phyloP scores from a whole-genome alignment of 1,140 invertebrate species.

The Drosophila suzukii region DNA sequence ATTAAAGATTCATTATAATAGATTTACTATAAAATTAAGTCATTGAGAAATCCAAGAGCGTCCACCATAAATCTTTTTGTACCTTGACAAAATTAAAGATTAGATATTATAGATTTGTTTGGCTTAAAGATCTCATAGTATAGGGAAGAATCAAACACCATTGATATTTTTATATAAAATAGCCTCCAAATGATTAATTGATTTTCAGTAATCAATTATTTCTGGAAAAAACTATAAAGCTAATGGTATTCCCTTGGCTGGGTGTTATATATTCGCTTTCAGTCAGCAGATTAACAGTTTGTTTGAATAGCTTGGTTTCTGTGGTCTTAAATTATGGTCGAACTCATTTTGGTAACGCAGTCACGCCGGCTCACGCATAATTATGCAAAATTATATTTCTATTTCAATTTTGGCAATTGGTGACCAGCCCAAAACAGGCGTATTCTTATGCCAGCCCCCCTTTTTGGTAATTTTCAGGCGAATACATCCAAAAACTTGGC shows the following conservation, averaged over 20 bases:
- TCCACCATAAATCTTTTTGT: too few species aligned
- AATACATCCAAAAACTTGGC: not conserved
- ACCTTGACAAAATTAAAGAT: too few species aligned
- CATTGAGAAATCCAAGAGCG: too few species aligned
- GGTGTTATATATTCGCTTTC: not conserved
- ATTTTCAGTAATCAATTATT: not conserved
- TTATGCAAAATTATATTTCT: conserved; percentile 65
- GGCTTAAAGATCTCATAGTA: too few species aligned
- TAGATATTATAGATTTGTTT: not conserved
- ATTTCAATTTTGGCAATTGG: conserved; percentile 33
- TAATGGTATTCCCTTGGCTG: conserved; percentile 25
- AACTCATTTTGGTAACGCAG: conserved; percentile 39
- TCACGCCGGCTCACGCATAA: conserved; percentile 58
- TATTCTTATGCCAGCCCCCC: conserved; percentile 47
- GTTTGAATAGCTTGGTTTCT: conserved; percentile 20
- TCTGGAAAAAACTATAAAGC: not conserved
- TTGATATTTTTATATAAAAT: not conserved
- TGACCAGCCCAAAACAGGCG: conserved; percentile 15
- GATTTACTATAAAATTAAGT: too few species aligned
- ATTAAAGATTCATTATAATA: too few species aligned
- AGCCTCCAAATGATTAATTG: not conserved
- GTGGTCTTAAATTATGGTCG: conserved; percentile 34
- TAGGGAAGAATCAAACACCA: not conserved
- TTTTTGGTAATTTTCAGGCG: conserved; percentile 38
- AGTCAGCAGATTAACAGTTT: conserved; percentile 36